Evolutionary conservation across 1,140 invertebrate genomes (phyloP), one percentile per base, ranked within the genome.

Genomic region (Pomacea maculata): DNA sequence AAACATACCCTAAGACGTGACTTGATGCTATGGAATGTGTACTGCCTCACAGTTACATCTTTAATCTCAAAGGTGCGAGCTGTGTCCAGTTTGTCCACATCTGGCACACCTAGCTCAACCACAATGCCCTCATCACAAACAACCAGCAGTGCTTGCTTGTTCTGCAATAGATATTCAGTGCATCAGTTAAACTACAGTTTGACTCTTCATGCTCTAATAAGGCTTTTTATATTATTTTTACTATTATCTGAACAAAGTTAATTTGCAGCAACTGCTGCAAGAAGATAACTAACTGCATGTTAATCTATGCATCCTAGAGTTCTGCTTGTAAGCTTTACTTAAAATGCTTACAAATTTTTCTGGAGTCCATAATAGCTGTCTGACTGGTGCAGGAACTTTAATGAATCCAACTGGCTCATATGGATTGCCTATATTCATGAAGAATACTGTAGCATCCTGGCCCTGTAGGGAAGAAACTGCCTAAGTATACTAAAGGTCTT

Each of bases 331-430:
- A 5, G 57, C 57, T 61, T 54, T 7, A 57, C 8, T 1, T 8
- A 61, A 61, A 17, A 17, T 61, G 89, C 88, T 90, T 86, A 92
- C 90, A 88, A 88, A 91, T 82, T 81, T 86, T 45, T 83, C 82
- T n/a, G 91, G 91, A 29, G 90, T 89, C 91, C 91, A 92, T 54
- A 88, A 80, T 10, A 92, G 70, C 70, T 89, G 86, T 29, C 85
- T 85, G 14, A 91, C 88, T 52, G 87, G 80, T 34, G 86, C 84
- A n/a, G 89, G 87, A 1, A 88, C 84, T 34, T 83, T 84, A 11
- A 91, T 81, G 84, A 91, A 92, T 65, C 91, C 91, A 77, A 92
- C 90, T 25, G 91, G 91, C 12, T 89, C 85, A 84, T 88, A 90
- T 0, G 83, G 82, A 9, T 83, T 78, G 54, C 84, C 86, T 21